phyloP scores from a whole-genome alignment of 2,113 vertebrate genomes.

The Alosa alosa region DNA sequence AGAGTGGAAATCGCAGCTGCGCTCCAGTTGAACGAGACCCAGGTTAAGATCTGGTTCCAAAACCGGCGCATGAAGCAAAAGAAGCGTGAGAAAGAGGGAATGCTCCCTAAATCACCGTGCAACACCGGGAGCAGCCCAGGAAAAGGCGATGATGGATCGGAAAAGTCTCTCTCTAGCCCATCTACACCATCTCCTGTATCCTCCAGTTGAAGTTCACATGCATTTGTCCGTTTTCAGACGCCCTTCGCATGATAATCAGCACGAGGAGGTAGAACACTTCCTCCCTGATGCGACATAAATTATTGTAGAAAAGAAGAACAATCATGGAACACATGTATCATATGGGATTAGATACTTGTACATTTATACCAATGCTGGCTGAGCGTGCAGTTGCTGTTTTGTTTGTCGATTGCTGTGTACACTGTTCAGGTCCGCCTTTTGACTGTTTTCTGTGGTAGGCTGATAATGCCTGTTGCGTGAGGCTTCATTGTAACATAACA shows the following conservation, averaged over 20 bases:
- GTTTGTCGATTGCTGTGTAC: conserved; percentile 63
- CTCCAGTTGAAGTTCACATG: conserved; percentile 53
- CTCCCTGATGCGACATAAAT: neutral
- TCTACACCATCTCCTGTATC: conserved; percentile 86
- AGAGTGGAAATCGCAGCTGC: conserved; percentile 94
- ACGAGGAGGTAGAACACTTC: neutral
- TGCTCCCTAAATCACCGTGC: conserved; percentile 79
- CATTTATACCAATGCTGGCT: neutral
- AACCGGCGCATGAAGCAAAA: conserved; percentile 99
- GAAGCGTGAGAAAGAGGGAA: conserved; percentile 94
- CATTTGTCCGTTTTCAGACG: neutral
- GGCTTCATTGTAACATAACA: conserved; percentile 73
- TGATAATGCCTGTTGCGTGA: conserved; percentile 80
- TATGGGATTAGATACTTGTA: neutral
- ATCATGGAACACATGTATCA: neutral
- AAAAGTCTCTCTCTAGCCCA: conserved; percentile 86
- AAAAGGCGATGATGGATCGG: conserved; percentile 86
- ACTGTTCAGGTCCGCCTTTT: conserved; percentile 66
- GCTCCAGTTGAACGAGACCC: conserved; percentile 95
- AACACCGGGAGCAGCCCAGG: conserved; percentile 78
- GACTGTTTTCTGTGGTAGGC: conserved; percentile 76
- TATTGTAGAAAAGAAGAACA: neutral
- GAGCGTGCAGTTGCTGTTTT: conserved; percentile 48
- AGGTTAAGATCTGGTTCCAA: conserved; percentile 99
- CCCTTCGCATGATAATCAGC: conserved; percentile 1